Evolutionary conservation across 2,797 vertebrate species (phyloP), one percentile per base, ranked within the genome.

Genomic region (Valencia hispanica): DNA sequence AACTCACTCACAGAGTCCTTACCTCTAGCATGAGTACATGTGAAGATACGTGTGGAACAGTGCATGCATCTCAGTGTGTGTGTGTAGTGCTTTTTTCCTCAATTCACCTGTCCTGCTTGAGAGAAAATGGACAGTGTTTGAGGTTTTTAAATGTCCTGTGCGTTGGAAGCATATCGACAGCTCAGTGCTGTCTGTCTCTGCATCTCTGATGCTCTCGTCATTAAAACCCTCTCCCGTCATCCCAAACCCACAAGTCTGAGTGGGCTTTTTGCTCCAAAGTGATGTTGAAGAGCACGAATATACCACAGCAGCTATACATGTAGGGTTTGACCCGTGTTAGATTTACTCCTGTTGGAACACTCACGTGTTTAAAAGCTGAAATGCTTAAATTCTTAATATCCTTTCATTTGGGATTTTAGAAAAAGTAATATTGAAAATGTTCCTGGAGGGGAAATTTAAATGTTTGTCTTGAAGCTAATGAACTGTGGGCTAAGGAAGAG

Each of bases 191-290:
- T 93, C 89, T 75, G 78, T 93, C 88, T 86, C 86, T 85, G 77
- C 77, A 88, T 87, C 88, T 81, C 87, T 88, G 53, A 66, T 79
- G 57, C 88, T 87, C 85, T 86, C 87, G 84, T 90, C 90, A 91
- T 92, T 87, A 92, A 91, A 94, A 79, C 90, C 80, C 91, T 90
- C 85, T 90, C 81, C 82, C 90, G 91, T 85, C 84, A 78, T 89
- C 81, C 84, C 85, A 87, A 92, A 90, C 87, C 91, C 90, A 91
- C 90, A 91, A 89, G 89, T 92, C 92, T 91, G 89, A 94, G 94
- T 94, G 94, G 93, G 92, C 90, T 94, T 92, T 80, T 88, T 91
- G 84, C 83, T 92, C 91, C 89, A 92, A 94, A 95, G 94, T 94
- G 93, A 93, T 92, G 92, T 79, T 94, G 92, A 94, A 95, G 93